Evolutionary conservation across 2,113 vertebrate species (phyloP), one percentile per base, ranked within the genome.

Genomic region (Verasper variegatus): DNA sequence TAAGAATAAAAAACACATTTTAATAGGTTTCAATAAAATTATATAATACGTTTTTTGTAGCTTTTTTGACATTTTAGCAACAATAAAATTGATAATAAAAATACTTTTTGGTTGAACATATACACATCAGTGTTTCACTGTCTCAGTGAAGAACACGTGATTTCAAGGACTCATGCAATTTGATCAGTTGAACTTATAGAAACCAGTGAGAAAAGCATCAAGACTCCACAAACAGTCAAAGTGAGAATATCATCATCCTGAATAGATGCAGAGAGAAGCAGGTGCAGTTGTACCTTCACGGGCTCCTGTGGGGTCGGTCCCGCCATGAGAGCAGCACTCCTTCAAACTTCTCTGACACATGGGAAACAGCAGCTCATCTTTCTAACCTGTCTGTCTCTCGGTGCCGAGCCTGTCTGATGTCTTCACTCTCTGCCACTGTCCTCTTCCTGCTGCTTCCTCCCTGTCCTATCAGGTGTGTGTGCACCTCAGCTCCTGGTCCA

Each of bases 251-350:
- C 7, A 18, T 15, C 2, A 26, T 20, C 64, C n/a, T 2, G 52
- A 21, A 59, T 1, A 49, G n/a, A 52, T 31, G 23, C 56, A 60
- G 42, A 49, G 37, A 51, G 54, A 76, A 40, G 18, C 47, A 21
- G 31, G 59, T 18, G 12, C 4, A 74, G 47, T 2, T 74, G 60
- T 2, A 94, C 92, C 93, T 93, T 94, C 68, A 90, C 1, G 1
- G 89, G 89, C 85, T 92, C 89, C 77, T 88, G 87, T 17, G 82
- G 12, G 42, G 78, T 37, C 1, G 80, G 87, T 80, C 83, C 92
- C n/a, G 92, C 91, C 92, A 92, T 93, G 71, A 80, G 56, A 84
- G 68, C 75, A 65, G 82, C 80, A 40, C 87, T 86, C 78, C 73
- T 84, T 85, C 65, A 80, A 93, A 92, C 88, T 90, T 90, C 86